These are phyloP conservation scores for Characodon lateralis DNA, from an alignment of 2,797 vertebrate species.

Conservation along the genomic window DNA sequence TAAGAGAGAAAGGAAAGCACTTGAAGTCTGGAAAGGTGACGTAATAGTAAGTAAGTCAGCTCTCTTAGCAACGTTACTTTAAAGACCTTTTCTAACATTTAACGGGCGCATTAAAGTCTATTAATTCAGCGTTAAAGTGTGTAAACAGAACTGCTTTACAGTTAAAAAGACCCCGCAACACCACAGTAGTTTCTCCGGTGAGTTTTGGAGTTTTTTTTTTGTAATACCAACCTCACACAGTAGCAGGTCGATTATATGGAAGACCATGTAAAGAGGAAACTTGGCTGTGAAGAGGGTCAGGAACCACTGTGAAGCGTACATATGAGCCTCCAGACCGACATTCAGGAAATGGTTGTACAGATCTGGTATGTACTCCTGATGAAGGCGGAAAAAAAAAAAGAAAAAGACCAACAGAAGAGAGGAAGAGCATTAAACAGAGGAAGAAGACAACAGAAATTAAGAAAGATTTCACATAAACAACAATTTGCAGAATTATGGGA, in stretches of 20 bases:
- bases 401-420: neutral
- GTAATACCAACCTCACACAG: constrained; percentile 89
- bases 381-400: constrained; percentile 11
- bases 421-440: neutral
- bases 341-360: constrained; percentile 96
- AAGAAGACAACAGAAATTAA: neutral
- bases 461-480: neutral
- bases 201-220: neutral
- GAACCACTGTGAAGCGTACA: constrained; percentile 99
- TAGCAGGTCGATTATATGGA: constrained; percentile 98
- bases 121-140: too few species aligned
- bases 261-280: constrained; percentile 99
- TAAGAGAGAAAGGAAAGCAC: too few species aligned
- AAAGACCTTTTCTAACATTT: too few species aligned
- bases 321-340: constrained; percentile 96
- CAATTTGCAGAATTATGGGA: neutral
- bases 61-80: too few species aligned
- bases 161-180: neutral
- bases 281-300: constrained; percentile 99
- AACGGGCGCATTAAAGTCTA: too few species aligned
- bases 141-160: neutral
- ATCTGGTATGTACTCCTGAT: constrained; percentile 95
- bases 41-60: too few species aligned
- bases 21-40: too few species aligned
- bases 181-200: neutral